A percentile compares a stretch with the other conserved stretches of the same genome.
Evolutionary conservation across 2,113 vertebrate genomes (phyloP).

Genomic region (Dendropsophus ebraccatus): DNA sequence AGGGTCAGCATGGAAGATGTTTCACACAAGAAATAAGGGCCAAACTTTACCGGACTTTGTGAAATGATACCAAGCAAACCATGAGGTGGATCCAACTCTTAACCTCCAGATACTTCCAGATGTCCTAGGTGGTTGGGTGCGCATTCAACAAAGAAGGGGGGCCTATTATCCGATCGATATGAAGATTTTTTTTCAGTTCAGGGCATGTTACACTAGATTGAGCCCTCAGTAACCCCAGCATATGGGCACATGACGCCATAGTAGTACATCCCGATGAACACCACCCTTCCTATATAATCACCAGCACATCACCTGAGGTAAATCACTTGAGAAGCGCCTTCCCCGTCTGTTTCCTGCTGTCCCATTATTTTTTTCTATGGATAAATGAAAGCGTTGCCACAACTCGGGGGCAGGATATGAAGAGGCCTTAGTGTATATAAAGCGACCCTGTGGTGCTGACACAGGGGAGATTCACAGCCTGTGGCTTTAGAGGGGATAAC

Average conservation of each 20-base stretch:
- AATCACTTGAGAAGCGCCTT: background rate
- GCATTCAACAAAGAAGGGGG: background rate
- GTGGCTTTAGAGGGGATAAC: constrained; percentile 55
- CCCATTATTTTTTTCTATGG: background rate
- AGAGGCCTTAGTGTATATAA: constrained; percentile 9
- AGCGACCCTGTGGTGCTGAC: constrained; percentile 51
- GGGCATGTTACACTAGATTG: background rate
- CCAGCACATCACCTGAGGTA: background rate
- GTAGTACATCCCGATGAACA: background rate
- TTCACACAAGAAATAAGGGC: constrained; percentile 76
- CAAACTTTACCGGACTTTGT: background rate
- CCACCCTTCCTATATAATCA: background rate
- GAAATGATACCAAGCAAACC: constrained; percentile 18
- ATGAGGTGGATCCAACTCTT: constrained; percentile 48
- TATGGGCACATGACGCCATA: background rate
- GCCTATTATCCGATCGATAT: background rate
- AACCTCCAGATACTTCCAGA: background rate
- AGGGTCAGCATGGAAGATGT: constrained; percentile 93
- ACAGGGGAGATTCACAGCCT: constrained; percentile 53
- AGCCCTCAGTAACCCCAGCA: background rate
- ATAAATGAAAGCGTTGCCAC: background rate
- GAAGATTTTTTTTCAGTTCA: background rate
- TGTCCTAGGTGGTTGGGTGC: constrained; percentile 16
- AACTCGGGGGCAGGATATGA: constrained; percentile 27
- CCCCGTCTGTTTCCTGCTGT: background rate